Evolutionary conservation across 2,113 vertebrate species (phyloP).

Genomic region (Athene noctua): DNA sequence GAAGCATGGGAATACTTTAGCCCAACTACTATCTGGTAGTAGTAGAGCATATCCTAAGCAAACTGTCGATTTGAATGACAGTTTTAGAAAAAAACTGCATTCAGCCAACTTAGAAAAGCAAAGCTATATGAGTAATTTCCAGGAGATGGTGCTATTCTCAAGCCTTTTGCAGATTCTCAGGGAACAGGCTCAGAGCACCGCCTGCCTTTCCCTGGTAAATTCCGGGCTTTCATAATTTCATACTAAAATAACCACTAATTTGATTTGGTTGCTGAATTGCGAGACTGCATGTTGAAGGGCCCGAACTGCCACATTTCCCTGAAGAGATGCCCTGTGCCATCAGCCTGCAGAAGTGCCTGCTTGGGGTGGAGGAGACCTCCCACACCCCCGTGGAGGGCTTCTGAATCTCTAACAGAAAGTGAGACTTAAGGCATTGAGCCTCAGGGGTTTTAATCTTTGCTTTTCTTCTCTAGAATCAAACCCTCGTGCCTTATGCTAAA

Average conservation of each 20-base stretch:
- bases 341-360: background rate
- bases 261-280: background rate
- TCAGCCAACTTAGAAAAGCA: background rate
- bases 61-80: background rate
- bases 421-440: background rate
- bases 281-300: background rate
- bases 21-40: background rate
- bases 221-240: background rate
- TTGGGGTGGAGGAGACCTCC: background rate
- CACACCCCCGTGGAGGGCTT: rapidly evolving
- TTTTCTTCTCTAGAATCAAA: background rate
- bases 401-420: background rate
- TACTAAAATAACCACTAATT: background rate
- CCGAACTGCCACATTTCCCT: background rate
- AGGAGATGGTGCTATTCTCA: constrained; percentile 58
- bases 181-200: background rate
- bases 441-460: background rate
- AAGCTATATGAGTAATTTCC: background rate
- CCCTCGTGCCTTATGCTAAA: background rate
- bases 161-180: background rate
- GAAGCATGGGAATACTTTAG: background rate
- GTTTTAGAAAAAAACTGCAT: rapidly evolving
- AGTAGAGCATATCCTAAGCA: rapidly evolving
- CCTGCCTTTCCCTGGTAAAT: background rate
- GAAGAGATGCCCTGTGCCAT: background rate